Evolutionary conservation across 2,797 vertebrate genomes (phyloP).

Genomic region (Onychomys arenicola): DNA sequence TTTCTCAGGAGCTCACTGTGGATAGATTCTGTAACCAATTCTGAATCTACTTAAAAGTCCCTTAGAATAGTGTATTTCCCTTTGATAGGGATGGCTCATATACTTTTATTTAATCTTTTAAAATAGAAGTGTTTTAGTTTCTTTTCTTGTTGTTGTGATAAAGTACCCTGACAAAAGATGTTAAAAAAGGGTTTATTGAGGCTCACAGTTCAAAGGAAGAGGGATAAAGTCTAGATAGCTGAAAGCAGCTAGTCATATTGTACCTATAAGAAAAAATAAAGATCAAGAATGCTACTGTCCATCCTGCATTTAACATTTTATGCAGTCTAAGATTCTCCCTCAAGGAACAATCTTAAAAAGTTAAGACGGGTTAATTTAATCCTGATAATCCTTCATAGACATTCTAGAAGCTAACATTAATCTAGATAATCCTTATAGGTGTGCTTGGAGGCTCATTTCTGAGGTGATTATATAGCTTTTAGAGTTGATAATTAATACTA

Average conservation of each 20-base stretch:
- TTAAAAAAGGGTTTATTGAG: background rate
- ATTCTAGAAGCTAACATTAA: background rate
- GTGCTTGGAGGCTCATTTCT: background rate
- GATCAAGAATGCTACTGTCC: background rate
- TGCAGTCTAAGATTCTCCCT: background rate
- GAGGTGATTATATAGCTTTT: background rate
- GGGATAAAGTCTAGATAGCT: background rate
- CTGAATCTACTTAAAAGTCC: background rate
- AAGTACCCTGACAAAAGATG: background rate
- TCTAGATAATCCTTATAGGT: background rate
- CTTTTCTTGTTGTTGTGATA: background rate
- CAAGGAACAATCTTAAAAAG: background rate
- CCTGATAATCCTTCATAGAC: background rate
- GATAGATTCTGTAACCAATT: background rate
- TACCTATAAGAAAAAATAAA: background rate
- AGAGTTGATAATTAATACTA: background rate
- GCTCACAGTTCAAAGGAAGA: background rate
- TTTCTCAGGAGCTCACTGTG: background rate
- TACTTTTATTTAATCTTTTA: background rate
- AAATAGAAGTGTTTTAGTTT: background rate
- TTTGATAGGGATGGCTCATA: background rate
- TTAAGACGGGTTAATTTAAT: background rate
- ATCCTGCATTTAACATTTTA: background rate
- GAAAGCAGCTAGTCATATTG: background rate
- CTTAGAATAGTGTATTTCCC: background rate